Percentiles rank a stretch among this genome's conserved stretches.
Conservation (phyloP, 2,888 invertebrate species). For the Helicoverpa assulta region DNA sequence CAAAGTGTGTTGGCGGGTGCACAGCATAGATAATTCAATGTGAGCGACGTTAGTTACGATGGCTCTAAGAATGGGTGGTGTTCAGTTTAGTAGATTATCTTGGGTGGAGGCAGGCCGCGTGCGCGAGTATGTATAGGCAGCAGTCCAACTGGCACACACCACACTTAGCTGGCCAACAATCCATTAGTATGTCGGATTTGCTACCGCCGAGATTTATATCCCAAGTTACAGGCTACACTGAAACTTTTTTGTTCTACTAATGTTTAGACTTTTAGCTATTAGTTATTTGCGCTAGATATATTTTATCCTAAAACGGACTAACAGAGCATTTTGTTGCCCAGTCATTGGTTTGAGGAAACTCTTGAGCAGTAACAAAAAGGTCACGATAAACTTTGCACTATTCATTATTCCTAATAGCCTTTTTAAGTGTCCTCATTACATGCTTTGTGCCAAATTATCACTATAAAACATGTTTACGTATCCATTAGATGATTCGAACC, state of each 20-base stretch:
- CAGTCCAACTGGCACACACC: constrained; percentile 82
- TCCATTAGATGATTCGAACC: neutral
- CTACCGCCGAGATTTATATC: constrained; percentile 75
- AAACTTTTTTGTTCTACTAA: constrained; percentile 62
- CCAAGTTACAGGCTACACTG: constrained; percentile 66
- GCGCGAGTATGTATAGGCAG: constrained; percentile 76
- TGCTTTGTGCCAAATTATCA: neutral
- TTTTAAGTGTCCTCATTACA: neutral
- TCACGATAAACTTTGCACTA: neutral
- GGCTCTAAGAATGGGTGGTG: constrained; percentile 70
- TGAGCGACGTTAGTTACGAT: constrained; percentile 66
- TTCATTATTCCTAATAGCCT: neutral
- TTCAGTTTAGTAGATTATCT: constrained; percentile 81
- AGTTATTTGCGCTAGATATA: constrained; percentile 21
- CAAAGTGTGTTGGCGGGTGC: constrained; percentile 59
- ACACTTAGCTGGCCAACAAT: constrained; percentile 79
- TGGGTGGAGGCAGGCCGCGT: constrained; percentile 71
- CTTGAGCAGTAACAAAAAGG: neutral
- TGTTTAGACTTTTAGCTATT: constrained; percentile 54
- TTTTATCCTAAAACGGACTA: constrained; percentile 13
- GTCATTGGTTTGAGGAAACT: constrained; percentile 12
- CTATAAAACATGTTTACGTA: neutral
- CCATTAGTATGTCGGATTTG: constrained; percentile 84
- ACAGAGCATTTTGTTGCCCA: constrained; percentile 13
- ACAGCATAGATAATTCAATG: constrained; percentile 72